A percentile compares a stretch with the other conserved stretches of the same genome.
Conservation (phyloP, 1,140 invertebrate species). For the Pseudomyrmex cubaensis region DNA sequence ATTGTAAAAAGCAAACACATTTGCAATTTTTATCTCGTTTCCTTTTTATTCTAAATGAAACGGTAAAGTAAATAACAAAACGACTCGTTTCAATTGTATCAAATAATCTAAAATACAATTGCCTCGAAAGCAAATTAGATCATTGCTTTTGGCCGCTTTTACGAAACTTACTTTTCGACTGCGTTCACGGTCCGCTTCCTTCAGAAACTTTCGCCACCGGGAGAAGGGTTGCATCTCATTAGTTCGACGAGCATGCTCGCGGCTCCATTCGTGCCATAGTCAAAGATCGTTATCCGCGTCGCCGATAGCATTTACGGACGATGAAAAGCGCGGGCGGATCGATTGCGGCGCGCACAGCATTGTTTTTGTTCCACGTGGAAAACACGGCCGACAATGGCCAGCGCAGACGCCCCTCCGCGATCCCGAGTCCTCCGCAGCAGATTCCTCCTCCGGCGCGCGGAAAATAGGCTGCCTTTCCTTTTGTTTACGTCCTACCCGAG, state of each 20-base stretch:
- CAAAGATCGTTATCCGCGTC: slow-evolving; percentile 50
- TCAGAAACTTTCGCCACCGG: slow-evolving; percentile 17
- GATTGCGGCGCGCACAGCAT: slow-evolving; percentile 20
- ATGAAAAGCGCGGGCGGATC: slow-evolving; percentile 47
- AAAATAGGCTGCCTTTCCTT: slow-evolving; percentile 44
- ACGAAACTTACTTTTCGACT: slow-evolving; percentile 9
- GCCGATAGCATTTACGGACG: slow-evolving; percentile 45
- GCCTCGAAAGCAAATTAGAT: slow-evolving; percentile 10
- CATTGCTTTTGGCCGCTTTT: not conserved
- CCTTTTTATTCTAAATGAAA: not conserved
- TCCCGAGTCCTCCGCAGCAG: not conserved
- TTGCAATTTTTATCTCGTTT: not conserved
- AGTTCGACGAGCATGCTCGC: slow-evolving; percentile 12
- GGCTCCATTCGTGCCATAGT: slow-evolving; percentile 3
- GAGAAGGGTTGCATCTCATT: slow-evolving; percentile 23
- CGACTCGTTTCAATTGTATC: not conserved
- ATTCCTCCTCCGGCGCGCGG: not conserved
- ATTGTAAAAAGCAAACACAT: not conserved
- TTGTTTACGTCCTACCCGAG: slow-evolving; percentile 26
- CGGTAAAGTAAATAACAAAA: not conserved
- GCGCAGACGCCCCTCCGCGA: slow-evolving; percentile 4
- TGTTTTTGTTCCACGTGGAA: slow-evolving; percentile 34
- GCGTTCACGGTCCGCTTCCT: slow-evolving; percentile 25
- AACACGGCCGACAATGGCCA: slow-evolving; percentile 40
- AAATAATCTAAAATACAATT: slow-evolving; percentile 16